Evolutionary conservation across 2,888 invertebrate species (phyloP), one percentile per base, ranked within the genome.

Genomic region (Dolomedes plantarius): DNA sequence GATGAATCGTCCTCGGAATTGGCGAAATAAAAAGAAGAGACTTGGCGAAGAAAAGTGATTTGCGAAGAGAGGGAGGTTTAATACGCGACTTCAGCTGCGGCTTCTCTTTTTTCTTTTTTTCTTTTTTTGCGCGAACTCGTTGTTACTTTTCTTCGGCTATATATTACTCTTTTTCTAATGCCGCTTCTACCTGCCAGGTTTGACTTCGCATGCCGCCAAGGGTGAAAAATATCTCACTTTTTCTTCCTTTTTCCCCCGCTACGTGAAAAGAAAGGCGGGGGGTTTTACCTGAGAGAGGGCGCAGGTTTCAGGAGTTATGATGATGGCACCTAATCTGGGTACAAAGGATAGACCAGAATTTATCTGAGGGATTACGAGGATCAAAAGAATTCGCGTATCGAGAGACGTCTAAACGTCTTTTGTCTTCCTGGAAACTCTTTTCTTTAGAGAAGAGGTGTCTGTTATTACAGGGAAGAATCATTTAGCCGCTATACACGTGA

Each of bases 191-290:
- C 56, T 56, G 56, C 56, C 56, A 56, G 23, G 46, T 46, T 23
- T 56, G 56, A 23, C 56, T 56, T 23, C 56, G 56, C 56, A 16
- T 56, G 19, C 56, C 56, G 19, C 56, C 19, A 56, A 11, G 23
- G 56, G 23, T 56, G 56, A 56, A 56, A 56, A 56, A 56, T 56
- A 56, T 56, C 5, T 11, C 56, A 23, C 23, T 56, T 56, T 56
- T 56, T 56, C 23, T 23, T 23, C 9, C 16, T 6, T 16, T 16
- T 46, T 16, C 46, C 23, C 16, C 56, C 16, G 1, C 5, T 23
- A 5, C 56, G 23, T 23, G 56, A 56, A 46, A 46, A 46, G n/a
- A 16, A n/a, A 46, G 23, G 23, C 19, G 11, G 23, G 56, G 3
- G 19, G 56, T 56, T 56, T 56, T 46, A 46, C 9, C 5, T 5